Conservation (phyloP, 2,888 invertebrate species). For the Exocentrus adspersus region DNA sequence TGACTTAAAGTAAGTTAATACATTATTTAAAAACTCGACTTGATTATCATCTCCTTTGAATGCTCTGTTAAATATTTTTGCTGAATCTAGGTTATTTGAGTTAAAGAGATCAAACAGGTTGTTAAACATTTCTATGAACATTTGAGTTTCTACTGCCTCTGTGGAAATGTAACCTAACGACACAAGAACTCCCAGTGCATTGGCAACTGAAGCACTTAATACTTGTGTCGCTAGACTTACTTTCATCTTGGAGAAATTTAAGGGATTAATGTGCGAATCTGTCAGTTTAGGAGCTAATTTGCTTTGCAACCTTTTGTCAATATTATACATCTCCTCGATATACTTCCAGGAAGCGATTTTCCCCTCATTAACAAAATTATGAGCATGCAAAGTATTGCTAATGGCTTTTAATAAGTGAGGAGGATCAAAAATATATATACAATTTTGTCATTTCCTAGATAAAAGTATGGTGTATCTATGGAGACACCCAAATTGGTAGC, state of each 20-base stretch:
- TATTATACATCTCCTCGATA: conserved; percentile 31
- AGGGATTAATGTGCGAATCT: conserved; percentile 36
- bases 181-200: conserved; percentile 13
- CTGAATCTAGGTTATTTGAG: background rate
- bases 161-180: background rate
- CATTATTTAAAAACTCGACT: background rate
- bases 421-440: conserved; percentile 44
- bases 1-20: background rate
- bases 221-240: conserved; percentile 39
- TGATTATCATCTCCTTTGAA: background rate
- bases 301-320: background rate
- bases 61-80: background rate
- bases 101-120: conserved; percentile 21
- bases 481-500: conserved; percentile 29
- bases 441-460: conserved; percentile 32
- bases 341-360: conserved; percentile 35
- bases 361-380: conserved; percentile 31
- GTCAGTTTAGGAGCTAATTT: conserved; percentile 38
- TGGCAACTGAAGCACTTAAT: conserved; percentile 27
- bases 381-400: conserved; percentile 37
- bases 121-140: conserved; percentile 12
- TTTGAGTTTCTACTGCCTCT: conserved; percentile 1
- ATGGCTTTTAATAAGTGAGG: conserved; percentile 42
- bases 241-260: conserved; percentile 42
- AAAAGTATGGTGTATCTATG: conserved; percentile 37